Evolutionary conservation across 64 coral and sea anemone genomes (phyloP).

Genomic region (Stichodactyla mertensii): DNA sequence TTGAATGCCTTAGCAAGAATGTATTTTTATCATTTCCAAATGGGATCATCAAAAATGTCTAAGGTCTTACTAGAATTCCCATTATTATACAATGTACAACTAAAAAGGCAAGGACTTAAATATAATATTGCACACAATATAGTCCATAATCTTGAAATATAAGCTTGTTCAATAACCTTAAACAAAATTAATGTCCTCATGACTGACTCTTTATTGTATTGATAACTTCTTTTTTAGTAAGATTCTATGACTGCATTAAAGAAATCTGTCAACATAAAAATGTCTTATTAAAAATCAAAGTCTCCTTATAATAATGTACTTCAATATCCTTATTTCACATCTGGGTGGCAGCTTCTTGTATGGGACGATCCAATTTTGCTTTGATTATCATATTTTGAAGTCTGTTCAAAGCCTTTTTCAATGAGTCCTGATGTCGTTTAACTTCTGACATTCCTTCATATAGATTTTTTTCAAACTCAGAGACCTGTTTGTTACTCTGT

Average conservation of each 20-base stretch:
- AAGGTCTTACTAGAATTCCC: neutral
- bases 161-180: neutral
- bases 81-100: neutral
- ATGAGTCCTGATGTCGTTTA: conserved; percentile 91
- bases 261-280: neutral
- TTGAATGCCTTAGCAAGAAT: neutral
- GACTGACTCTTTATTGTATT: neutral
- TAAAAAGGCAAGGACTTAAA: neutral
- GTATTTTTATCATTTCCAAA: neutral
- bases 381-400: conserved; percentile 86
- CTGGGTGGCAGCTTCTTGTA: conserved; percentile 12
- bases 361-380: conserved; percentile 61
- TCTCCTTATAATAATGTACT: neutral
- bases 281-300: neutral
- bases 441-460: conserved; percentile 99
- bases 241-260: conserved; percentile 12
- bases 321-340: neutral
- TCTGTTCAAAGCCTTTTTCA: conserved; percentile 96
- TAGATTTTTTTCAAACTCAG: conserved; percentile 87
- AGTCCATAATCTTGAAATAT: neutral
- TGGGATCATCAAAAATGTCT: neutral
- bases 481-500: conserved; percentile 73
- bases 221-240: neutral
- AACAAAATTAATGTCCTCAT: neutral
- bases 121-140: neutral